Base-by-base conservation (phyloP, 2,888 invertebrate genomes). In the Nebria brevicollis region DNA sequence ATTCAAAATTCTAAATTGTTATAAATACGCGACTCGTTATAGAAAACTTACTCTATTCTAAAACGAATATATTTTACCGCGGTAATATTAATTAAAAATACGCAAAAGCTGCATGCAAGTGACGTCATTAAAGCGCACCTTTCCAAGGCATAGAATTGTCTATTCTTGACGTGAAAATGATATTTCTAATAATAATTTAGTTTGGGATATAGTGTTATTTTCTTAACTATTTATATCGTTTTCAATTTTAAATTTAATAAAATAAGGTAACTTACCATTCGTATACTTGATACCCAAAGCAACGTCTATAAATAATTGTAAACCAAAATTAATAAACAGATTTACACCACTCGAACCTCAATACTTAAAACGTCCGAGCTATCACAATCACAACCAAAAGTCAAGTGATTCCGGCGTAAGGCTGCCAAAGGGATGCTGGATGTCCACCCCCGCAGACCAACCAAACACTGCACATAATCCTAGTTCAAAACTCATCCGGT, bases 301-400 rank as follows among this genome's bases (percentile, higher is more conserved):
- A 54, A 54, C 34, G 34, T 34, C 34, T 54, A 11, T 11, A 54
- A 54, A 54, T 8, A 20, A 20, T 20, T 20, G 20, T 54, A 54
- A 54, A 54, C 54, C 54, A 13, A 54, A 54, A 54, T 54, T 0
- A 41, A n/a, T 8, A 72, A 72, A 72, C 41, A 72, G 26, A 10
- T 26, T 20, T 41, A 4, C 25, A 72, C 3, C 72, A 72, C 41
- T 68, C 7, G 11, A 68, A 68, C 26, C 7, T 26, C 26, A 34
- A 34, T 72, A 26, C 1, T 34, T 10, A 4, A 72, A 72, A 34
- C 13, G 73, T 34, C 8, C 76, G 34, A 66, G 64, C 26, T 41
- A 66, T 66, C 66, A 42, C 73, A 20, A 77, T 25, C 79, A 70
- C 25, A 68, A 65, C 75, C 72, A 76, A 81, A 81, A 75, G 81